Conservation (phyloP, 2,888 invertebrate species). For the Augochlorella aurata region DNA sequence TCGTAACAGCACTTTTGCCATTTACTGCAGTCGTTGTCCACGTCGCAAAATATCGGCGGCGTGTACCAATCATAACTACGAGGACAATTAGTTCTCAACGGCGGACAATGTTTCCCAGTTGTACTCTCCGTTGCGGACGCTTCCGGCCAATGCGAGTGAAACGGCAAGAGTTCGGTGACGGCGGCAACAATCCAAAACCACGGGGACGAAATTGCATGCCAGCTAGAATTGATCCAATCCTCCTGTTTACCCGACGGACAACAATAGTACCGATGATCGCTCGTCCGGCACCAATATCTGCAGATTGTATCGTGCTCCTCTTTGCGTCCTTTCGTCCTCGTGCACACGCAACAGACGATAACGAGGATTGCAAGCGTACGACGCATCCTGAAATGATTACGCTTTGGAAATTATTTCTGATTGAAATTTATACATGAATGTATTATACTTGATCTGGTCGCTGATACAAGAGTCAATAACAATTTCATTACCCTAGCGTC, state of each 20-base stretch:
- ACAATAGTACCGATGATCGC: conserved; percentile 67
- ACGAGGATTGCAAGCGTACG: background rate
- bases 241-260: conserved; percentile 64
- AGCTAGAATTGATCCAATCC: conserved; percentile 28
- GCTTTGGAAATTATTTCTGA: background rate
- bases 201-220: conserved; percentile 52
- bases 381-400: conserved; percentile 28
- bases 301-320: conserved; percentile 42
- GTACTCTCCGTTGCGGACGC: conserved; percentile 12
- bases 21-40: conserved; percentile 62
- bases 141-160: conserved; percentile 26
- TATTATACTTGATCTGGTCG: too few relatives aligned
- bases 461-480: too few relatives aligned
- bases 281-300: conserved; percentile 71
- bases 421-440: too few relatives aligned
- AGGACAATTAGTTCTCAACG: conserved; percentile 65
- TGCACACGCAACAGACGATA: background rate
- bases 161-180: conserved; percentile 20
- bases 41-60: conserved; percentile 59
- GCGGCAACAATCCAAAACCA: conserved; percentile 56
- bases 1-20: conserved; percentile 71
- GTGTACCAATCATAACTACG: conserved; percentile 65
- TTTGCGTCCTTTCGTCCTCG: background rate
- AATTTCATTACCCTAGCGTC: too few relatives aligned
- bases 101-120: conserved; percentile 65